A percentile compares a stretch with the other conserved stretches of the same genome.
phyloP scores from a whole-genome alignment of 2,888 invertebrate genomes.

The Meloe dianella region DNA sequence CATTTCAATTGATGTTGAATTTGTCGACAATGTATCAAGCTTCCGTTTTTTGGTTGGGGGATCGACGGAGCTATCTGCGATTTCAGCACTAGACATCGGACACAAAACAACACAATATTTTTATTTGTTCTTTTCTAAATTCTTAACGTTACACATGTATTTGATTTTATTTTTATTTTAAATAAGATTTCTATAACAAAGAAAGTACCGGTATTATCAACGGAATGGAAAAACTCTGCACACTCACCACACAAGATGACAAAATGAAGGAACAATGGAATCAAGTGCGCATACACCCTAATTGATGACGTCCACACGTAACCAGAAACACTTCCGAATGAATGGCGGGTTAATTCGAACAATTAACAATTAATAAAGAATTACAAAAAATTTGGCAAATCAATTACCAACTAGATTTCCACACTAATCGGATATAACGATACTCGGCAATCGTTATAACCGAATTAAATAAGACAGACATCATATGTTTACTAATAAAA shows the following conservation, averaged over 20 bases:
- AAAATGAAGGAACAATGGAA: constrained; percentile 10
- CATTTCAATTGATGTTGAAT: constrained; percentile 70
- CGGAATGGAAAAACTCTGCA: background rate
- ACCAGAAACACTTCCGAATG: background rate
- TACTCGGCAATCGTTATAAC: no score
- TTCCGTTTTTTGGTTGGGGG: constrained; percentile 92
- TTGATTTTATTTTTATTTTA: background rate
- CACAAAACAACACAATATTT: constrained; percentile 64
- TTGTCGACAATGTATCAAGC: constrained; percentile 72
- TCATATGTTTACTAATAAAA: constrained; percentile 1
- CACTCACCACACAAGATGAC: background rate
- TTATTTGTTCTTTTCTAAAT: constrained; percentile 25
- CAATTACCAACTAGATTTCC: background rate
- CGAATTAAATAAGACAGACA: background rate
- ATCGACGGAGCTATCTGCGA: constrained; percentile 90
- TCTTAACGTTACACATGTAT: constrained; percentile 5
- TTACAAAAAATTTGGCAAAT: background rate
- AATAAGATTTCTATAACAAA: background rate
- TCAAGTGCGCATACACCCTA: background rate
- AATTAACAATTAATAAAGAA: background rate
- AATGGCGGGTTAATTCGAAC: background rate
- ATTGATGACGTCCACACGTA: background rate
- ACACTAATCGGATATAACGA: no score
- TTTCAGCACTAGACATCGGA: constrained; percentile 95
- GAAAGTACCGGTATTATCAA: background rate